Evolutionary conservation across 2,797 vertebrate genomes (phyloP).

Genomic region (Protonibea diacanthus): DNA sequence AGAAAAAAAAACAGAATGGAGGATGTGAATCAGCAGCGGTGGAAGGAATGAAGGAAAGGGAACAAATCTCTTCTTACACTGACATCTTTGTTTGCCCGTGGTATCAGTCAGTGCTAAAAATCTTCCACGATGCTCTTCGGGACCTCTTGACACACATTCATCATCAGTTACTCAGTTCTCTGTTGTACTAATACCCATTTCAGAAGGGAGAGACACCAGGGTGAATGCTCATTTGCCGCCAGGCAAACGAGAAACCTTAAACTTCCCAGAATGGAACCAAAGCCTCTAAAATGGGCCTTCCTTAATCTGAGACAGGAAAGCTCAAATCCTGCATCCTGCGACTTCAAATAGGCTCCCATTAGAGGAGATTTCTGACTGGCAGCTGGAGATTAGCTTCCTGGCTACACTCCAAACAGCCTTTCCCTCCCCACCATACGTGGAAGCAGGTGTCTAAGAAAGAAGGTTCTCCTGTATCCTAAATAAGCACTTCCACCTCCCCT

Average conservation of each 20-base stretch:
- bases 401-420: slow-evolving; percentile 41
- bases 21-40: slow-evolving; percentile 59
- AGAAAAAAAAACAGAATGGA: slow-evolving; percentile 22
- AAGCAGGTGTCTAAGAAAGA: slow-evolving; percentile 56
- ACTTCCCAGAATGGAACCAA: slow-evolving; percentile 20
- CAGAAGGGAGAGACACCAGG: slow-evolving; percentile 8
- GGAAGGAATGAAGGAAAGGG: slow-evolving; percentile 24
- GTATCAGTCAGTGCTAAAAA: slow-evolving; percentile 1
- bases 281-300: slow-evolving; percentile 43
- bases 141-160: neutral
- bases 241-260: slow-evolving; percentile 36
- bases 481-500: neutral
- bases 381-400: slow-evolving; percentile 57
- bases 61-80: slow-evolving; percentile 17
- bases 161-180: neutral
- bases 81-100: slow-evolving; percentile 41
- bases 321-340: slow-evolving; percentile 33
- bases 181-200: slow-evolving; percentile 11
- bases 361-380: slow-evolving; percentile 53
- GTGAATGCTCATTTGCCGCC: slow-evolving; percentile 21
- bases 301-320: slow-evolving; percentile 39
- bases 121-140: neutral
- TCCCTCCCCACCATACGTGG: slow-evolving; percentile 3
- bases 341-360: slow-evolving; percentile 60
- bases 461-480: slow-evolving; percentile 4